These are phyloP conservation scores for Ashinkailepas kermadecensis DNA, from an alignment of 2,888 invertebrate genomes.

Conservation along the genomic window DNA sequence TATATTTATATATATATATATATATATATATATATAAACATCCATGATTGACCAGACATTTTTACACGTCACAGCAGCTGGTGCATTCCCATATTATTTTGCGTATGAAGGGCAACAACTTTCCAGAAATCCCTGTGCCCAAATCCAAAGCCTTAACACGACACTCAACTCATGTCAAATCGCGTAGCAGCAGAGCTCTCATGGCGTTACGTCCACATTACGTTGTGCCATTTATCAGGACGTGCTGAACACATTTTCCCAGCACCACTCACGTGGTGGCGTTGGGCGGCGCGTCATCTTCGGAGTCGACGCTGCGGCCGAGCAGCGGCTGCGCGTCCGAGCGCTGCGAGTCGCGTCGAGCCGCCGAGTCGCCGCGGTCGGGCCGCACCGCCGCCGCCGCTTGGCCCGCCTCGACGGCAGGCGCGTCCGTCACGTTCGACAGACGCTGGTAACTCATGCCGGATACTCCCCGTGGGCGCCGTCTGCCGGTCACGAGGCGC, in stretches of 20 bases:
- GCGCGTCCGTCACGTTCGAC: not conserved
- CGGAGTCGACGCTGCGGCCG: not conserved
- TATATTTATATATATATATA: too few species aligned
- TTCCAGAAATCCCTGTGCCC: too few species aligned
- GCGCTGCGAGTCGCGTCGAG: not conserved
- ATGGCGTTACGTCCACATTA: not conserved
- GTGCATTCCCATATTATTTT: too few species aligned
- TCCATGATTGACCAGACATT: too few species aligned
- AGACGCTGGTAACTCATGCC: slow-evolving; percentile 6
- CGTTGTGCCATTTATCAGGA: not conserved
- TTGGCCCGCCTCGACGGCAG: not conserved
- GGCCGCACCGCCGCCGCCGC: not conserved
- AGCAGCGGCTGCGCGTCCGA: not conserved
- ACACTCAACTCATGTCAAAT: not conserved
- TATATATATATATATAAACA: too few species aligned
- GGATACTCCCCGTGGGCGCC: not conserved
- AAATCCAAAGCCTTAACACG: too few species aligned
- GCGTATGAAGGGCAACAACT: too few species aligned
- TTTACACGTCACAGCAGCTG: too few species aligned
- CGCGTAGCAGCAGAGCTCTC: not conserved
- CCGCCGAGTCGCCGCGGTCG: not conserved
- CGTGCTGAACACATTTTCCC: not conserved
- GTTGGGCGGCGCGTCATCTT: not conserved
- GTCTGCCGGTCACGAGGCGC: too few species aligned
- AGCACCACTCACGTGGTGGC: not conserved